Percentiles rank a stretch among this genome's conserved stretches.
Conservation (phyloP, 1,140 invertebrate species). For the Schlechtendalia chinensis region DNA sequence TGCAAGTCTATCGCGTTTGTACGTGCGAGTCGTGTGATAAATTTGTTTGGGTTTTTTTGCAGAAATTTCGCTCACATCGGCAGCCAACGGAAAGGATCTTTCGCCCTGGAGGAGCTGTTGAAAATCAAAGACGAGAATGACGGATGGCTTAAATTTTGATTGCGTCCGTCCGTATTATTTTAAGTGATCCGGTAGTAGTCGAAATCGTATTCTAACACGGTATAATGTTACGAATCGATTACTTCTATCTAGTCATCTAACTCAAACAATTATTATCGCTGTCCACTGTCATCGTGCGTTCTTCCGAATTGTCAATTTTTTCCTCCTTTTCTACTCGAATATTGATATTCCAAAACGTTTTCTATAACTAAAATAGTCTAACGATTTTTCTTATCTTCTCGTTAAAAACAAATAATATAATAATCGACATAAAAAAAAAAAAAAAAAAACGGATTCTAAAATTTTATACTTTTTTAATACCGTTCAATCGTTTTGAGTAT, state of each 20-base stretch:
- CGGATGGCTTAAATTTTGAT: constrained; percentile 35
- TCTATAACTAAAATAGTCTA: too few species aligned
- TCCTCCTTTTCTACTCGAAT: not conserved
- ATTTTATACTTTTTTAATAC: constrained; percentile 2
- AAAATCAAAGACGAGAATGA: constrained; percentile 32
- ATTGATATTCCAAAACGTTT: not conserved
- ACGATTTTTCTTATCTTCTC: too few species aligned
- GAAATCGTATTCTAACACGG: too few species aligned
- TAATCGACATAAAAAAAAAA: not conserved
- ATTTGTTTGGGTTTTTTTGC: not conserved
- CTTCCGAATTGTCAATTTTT: constrained; percentile 11
- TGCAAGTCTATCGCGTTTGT: constrained; percentile 35
- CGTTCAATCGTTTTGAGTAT: not conserved
- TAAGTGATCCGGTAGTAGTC: too few species aligned
- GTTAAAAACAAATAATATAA: too few species aligned
- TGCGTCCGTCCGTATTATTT: too few species aligned
- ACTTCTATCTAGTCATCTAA: too few species aligned
- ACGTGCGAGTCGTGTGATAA: not conserved
- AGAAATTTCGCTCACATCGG: constrained; percentile 5
- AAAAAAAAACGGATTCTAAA: not conserved
- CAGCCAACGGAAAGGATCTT: constrained; percentile 21
- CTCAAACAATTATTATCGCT: too few species aligned
- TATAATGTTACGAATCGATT: too few species aligned
- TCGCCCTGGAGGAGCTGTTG: constrained; percentile 27
- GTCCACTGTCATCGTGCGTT: not conserved